These are phyloP conservation scores for Cisticola juncidis DNA, from an alignment of 2,113 vertebrate species.

Conservation along the genomic window DNA sequence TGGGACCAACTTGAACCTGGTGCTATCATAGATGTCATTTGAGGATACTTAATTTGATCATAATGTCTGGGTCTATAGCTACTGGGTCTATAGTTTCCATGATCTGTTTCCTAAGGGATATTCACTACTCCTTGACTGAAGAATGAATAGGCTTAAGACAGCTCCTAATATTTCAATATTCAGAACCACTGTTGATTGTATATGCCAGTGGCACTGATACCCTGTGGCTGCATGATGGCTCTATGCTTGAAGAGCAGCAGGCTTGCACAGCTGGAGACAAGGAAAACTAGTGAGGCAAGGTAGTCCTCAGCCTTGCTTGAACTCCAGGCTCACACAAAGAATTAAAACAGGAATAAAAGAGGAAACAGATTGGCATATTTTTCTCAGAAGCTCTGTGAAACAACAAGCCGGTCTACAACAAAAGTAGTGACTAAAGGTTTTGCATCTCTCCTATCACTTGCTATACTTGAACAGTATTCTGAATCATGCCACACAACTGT, in stretches of 20 bases:
- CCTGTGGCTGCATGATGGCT: not conserved
- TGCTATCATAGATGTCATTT: not conserved
- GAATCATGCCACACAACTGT: not conserved
- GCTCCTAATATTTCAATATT: not conserved
- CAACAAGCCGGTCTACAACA: not conserved
- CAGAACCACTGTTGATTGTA: not conserved
- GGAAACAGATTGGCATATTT: not conserved
- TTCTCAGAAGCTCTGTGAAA: not conserved
- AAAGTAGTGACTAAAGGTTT: not conserved
- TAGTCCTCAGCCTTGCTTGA: not conserved
- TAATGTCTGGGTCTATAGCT: not conserved
- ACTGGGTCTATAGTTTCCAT: not conserved
- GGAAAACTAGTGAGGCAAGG: not conserved
- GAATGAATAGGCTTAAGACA: not conserved
- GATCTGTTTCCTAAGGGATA: not conserved
- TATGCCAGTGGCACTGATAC: not conserved
- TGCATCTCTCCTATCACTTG: not conserved
- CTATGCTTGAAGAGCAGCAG: not conserved
- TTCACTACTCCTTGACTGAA: not conserved
- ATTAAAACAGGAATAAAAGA: not conserved
- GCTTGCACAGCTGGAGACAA: not conserved
- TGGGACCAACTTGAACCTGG: not conserved
- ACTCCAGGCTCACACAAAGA: not conserved
- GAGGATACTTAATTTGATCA: not conserved
- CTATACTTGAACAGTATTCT: not conserved